Base-by-base conservation (phyloP, 1,140 invertebrate species). In the Potamilus streckersoni region DNA sequence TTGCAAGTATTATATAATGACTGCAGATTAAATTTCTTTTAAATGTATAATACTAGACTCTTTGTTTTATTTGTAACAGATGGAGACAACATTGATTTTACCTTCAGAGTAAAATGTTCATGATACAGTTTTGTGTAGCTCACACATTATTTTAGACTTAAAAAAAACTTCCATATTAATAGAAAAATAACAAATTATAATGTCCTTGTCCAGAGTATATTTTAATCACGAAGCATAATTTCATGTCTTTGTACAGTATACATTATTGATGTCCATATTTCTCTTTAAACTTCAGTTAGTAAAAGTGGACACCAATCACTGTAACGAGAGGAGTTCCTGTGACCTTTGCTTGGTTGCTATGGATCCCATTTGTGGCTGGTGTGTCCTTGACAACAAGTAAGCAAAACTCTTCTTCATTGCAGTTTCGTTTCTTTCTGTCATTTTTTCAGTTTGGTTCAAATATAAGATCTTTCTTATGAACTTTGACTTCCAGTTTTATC, bases 361-460 rank as follows among this genome's bases (percentile, higher is more conserved):
- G 20, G 84, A 87, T 66, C 79, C 80, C 8, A 76, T 83, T 15
- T 87, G 86, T 84, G 86, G 86, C 0, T 87, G 86, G 86, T 87
- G 86, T 79, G 78, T 86, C 61, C 82, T 85, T 74, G 79, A 84
- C 49, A 81, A 82, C 66, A 83, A 79, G 82, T 87, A 73, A 72
- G 69, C 38, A 49, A 8, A 0, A 8, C 6, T 49, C 38, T 11
- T 8, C 38, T 49, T 49, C 5, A 49, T 49, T 49, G 5, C 6
- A 6, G 11, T 8, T 49, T 49, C 6, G 11, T 49, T 49, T 49
- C 38, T 49, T 6, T 8, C 38, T 49, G 4, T 49, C 6, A 49
- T 6, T 49, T 49, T 11, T 6, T 49, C 11, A 11, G 38, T 49
- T 11, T 49, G 38, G 38, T 49, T 49, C 38, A 8, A 49, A 49